Conservation (phyloP, 2,888 invertebrate genomes). For the Dione juno region DNA sequence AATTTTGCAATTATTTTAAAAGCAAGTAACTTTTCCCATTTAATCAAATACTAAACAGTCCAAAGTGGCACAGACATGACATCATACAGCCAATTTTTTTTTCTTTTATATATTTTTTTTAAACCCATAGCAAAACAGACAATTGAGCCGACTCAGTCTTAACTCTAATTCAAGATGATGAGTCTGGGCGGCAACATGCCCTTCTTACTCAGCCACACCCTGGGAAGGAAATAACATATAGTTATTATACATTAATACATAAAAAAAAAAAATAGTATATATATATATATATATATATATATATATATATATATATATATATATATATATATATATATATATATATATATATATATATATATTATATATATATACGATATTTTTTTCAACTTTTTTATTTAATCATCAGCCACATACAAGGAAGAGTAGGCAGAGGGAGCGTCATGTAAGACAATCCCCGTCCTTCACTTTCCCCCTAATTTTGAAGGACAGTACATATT, state of each 20-base stretch:
- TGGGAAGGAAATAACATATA: constrained; percentile 59
- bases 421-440: too few species aligned
- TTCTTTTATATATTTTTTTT: background rate
- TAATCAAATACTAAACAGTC: background rate
- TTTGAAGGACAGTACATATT: too few species aligned
- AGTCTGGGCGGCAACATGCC: constrained; percentile 75
- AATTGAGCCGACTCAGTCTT: constrained; percentile 35
- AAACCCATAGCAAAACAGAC: constrained; percentile 1
- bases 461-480: too few species aligned
- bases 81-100: background rate
- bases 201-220: constrained; percentile 88
- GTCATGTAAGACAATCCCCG: too few species aligned
- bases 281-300: too few species aligned
- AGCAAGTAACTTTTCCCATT: background rate
- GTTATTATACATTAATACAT: background rate
- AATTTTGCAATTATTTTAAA: background rate
- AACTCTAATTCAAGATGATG: constrained; percentile 39
- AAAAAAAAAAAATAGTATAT: background rate
- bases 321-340: too few species aligned
- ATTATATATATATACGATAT: too few species aligned
- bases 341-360: too few species aligned
- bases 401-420: too few species aligned
- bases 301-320: too few species aligned
- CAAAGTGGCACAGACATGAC: background rate
- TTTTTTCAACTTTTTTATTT: too few species aligned